A percentile compares a stretch with the other conserved stretches of the same genome.
phyloP scores from a whole-genome alignment of 1,140 invertebrate species.

The Apis dorsata region DNA sequence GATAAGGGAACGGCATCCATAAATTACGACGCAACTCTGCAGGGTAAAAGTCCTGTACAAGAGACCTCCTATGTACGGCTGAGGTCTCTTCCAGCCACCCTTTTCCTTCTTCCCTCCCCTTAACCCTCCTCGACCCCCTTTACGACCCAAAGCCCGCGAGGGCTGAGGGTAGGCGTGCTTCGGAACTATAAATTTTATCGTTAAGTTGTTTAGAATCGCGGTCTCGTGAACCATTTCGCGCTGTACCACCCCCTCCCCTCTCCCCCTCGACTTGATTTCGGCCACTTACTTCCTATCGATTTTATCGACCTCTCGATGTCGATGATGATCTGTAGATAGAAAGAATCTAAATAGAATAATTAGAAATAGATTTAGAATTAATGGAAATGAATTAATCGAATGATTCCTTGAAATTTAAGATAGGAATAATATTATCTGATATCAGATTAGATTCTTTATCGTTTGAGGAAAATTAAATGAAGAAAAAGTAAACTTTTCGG shows the following conservation, averaged over 20 bases:
- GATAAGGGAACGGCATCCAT: conserved; percentile 80
- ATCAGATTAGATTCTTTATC: no score
- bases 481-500: no score
- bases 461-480: no score
- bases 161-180: conserved; percentile 76
- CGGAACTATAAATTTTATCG: conserved; percentile 80
- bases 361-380: no score
- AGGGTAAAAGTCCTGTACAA: conserved; percentile 79
- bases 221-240: conserved; percentile 61
- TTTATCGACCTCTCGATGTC: conserved; percentile 41
- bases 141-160: conserved; percentile 42
- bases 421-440: no score
- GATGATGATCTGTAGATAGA: background rate
- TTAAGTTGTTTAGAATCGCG: conserved; percentile 79
- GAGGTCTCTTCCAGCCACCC: conserved; percentile 61
- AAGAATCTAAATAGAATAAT: no score
- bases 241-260: background rate
- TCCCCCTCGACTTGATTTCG: conserved; percentile 59
- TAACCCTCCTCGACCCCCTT: background rate
- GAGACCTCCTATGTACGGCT: conserved; percentile 74
- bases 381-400: no score
- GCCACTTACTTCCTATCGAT: conserved; percentile 68
- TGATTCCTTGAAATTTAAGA: no score
- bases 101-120: conserved; percentile 49
- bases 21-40: conserved; percentile 79